phyloP scores from a whole-genome alignment of 2,888 invertebrate genomes.

The Mythimna albipuncta region DNA sequence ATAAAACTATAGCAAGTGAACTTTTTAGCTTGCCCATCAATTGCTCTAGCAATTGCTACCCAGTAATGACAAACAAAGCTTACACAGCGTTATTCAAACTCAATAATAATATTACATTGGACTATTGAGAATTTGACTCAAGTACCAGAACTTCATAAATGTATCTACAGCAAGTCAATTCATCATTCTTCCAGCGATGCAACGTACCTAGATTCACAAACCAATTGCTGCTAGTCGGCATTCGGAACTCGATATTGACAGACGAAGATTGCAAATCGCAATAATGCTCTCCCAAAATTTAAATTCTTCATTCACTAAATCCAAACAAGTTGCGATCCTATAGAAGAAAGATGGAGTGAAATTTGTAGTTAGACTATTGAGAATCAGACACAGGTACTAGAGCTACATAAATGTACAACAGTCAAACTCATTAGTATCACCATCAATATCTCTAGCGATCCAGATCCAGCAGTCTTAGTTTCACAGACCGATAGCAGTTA shows the following conservation, averaged over 20 bases:
- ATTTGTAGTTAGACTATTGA: background rate
- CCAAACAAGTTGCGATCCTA: no score
- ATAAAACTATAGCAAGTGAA: background rate
- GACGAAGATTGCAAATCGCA: background rate
- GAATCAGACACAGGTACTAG: background rate
- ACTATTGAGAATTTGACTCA: background rate
- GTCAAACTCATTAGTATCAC: background rate
- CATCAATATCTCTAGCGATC: background rate
- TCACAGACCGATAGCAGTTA: slow-evolving; percentile 15
- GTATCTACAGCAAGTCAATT: background rate
- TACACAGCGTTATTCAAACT: no score
- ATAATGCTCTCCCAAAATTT: slow-evolving; percentile 32
- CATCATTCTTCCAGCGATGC: background rate
- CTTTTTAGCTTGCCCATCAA: background rate
- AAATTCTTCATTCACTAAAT: no score
- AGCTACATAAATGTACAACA: background rate
- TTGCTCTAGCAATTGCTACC: background rate
- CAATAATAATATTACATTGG: background rate
- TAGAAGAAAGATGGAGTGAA: background rate
- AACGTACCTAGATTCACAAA: slow-evolving; percentile 18
- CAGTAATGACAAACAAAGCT: no score
- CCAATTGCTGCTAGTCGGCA: slow-evolving; percentile 8
- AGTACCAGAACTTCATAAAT: background rate
- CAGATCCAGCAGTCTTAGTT: slow-evolving; percentile 12
- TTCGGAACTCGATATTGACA: background rate